Percentiles rank a stretch among this genome's conserved stretches.
These are phyloP conservation scores for Cabera pusaria DNA, from an alignment of 2,888 invertebrate genomes.

Conservation along the genomic window DNA sequence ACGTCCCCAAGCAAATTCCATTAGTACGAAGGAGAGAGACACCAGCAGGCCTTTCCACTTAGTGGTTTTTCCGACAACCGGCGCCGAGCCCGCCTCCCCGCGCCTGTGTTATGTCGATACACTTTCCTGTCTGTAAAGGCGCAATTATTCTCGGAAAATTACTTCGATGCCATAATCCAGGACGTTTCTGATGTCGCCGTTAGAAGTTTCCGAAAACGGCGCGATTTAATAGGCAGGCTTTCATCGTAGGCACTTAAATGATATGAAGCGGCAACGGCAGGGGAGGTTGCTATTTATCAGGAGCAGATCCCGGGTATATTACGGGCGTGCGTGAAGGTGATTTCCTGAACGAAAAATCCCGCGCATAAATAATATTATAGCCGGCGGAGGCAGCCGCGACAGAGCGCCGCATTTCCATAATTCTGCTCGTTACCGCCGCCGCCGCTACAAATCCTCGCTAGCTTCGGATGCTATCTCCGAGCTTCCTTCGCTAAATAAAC, in stretches of 20 bases:
- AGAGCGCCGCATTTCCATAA: constrained; percentile 64
- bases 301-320: constrained; percentile 42
- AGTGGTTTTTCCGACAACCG: constrained; percentile 50
- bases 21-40: constrained; percentile 48
- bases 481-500: constrained; percentile 47
- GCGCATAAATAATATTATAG: constrained; percentile 51
- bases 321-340: constrained; percentile 43
- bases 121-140: constrained; percentile 32
- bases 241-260: constrained; percentile 33
- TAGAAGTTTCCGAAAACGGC: constrained; percentile 7
- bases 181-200: constrained; percentile 2
- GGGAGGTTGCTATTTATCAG: constrained; percentile 47
- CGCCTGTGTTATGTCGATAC: constrained; percentile 36
- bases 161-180: constrained; percentile 12
- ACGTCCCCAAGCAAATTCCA: constrained; percentile 53
- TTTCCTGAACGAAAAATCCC: constrained; percentile 50
- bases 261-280: constrained; percentile 35
- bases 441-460: constrained; percentile 29
- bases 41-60: constrained; percentile 53
- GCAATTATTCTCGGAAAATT: constrained; percentile 34
- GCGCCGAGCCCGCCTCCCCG: constrained; percentile 26
- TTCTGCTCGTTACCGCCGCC: constrained; percentile 61
- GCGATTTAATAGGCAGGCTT: constrained; percentile 21
- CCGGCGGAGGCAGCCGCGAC: constrained; percentile 33
- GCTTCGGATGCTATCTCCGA: constrained; percentile 44